Evolutionary conservation across 2,888 invertebrate genomes (phyloP).

Genomic region (Caenorhabditis angaria): DNA sequence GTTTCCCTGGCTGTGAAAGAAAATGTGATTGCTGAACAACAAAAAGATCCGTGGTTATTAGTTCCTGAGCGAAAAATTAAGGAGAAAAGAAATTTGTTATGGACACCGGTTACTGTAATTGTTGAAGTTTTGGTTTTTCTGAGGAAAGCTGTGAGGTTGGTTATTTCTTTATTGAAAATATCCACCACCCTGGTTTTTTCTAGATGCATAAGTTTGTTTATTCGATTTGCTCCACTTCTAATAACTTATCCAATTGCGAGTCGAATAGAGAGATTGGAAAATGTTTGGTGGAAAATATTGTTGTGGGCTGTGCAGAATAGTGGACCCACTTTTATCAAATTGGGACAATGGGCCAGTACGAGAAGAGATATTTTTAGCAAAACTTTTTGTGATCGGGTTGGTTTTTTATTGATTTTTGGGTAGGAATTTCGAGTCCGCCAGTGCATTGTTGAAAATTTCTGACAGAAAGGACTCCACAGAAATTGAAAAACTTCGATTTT

Average conservation of each 20-base stretch:
- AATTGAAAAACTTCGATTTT: no score
- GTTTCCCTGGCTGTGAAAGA: background rate
- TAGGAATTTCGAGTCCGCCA: background rate
- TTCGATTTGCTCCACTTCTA: slow-evolving; percentile 49
- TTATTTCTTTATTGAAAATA: background rate
- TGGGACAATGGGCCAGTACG: slow-evolving; percentile 76
- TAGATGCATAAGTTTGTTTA: slow-evolving; percentile 44
- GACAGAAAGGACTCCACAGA: background rate
- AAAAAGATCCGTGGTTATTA: slow-evolving; percentile 54
- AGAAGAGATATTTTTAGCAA: slow-evolving; percentile 75
- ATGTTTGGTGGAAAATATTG: slow-evolving; percentile 49
- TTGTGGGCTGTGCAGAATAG: slow-evolving; percentile 56
- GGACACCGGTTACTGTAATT: slow-evolving; percentile 7
- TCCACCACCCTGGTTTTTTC: slow-evolving; percentile 3
- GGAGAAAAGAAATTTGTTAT: background rate
- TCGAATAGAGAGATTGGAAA: slow-evolving; percentile 35
- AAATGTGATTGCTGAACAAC: background rate
- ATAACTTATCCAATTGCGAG: slow-evolving; percentile 45
- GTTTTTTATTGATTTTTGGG: background rate
- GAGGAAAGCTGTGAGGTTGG: background rate
- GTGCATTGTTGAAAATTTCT: background rate
- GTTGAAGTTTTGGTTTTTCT: background rate
- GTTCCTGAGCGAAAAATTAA: slow-evolving; percentile 21
- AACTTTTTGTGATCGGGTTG: slow-evolving; percentile 73
- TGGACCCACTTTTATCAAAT: slow-evolving; percentile 76